Evolutionary conservation across 2,888 invertebrate genomes (phyloP).

Genomic region (Petrolisthes manimaculis): DNA sequence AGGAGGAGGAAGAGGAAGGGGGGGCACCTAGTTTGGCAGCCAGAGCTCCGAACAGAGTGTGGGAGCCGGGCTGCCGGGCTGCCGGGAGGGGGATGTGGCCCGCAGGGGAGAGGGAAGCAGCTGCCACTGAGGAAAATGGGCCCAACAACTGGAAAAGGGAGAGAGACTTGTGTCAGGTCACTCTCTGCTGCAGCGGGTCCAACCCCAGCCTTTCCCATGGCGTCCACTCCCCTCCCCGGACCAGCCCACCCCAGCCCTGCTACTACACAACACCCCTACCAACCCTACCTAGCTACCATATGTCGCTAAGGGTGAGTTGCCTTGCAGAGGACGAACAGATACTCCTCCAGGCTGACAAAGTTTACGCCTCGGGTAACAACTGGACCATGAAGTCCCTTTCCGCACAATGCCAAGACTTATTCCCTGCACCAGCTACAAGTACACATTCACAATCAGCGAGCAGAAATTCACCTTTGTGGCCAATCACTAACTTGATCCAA

Average conservation of each 20-base stretch:
- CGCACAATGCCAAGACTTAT: conserved; percentile 51
- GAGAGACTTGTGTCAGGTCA: conserved; percentile 61
- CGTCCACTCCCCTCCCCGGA: conserved; percentile 19
- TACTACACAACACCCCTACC: not conserved
- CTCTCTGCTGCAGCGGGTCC: conserved; percentile 47
- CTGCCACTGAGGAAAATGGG: conserved; percentile 58
- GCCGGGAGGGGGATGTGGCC: conserved; percentile 47
- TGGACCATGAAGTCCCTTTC: conserved; percentile 38
- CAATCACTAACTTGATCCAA: not conserved
- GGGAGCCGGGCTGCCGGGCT: conserved; percentile 48
- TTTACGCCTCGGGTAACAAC: conserved; percentile 24
- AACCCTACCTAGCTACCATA: conserved; percentile 56
- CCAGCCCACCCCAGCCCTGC: not conserved
- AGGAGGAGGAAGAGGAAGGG: conserved; percentile 43
- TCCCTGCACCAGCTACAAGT: conserved; percentile 56
- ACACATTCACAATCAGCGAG: conserved; percentile 36
- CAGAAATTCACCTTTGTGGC: conserved; percentile 33
- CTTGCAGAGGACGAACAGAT: conserved; percentile 1
- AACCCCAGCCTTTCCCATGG: conserved; percentile 28
- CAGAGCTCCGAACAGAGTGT: conserved; percentile 38
- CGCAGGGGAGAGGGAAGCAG: conserved; percentile 58
- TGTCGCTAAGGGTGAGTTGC: conserved; percentile 38
- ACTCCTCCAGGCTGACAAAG: not conserved
- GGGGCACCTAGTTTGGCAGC: conserved; percentile 34
- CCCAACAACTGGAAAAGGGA: conserved; percentile 64